Base-by-base conservation (phyloP, 2,888 invertebrate species). In the Aelia acuminata region DNA sequence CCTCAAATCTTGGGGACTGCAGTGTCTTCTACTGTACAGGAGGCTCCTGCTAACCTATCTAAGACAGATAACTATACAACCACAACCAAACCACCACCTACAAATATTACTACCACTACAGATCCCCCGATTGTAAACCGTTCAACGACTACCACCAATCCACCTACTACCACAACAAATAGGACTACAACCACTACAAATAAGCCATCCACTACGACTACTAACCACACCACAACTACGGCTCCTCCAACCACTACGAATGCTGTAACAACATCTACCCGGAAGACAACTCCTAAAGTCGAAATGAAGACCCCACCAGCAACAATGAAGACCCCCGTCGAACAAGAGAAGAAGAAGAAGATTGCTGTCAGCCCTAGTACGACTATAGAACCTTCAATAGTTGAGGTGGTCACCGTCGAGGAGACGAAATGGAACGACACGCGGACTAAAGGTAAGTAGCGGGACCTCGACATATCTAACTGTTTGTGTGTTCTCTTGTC, bases 371-470 rank as follows among this genome's bases (percentile, higher is more conserved):
- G 70, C 26, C 84, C 88, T n/a, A 87, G 85, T 18, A 84, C 89
- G 20, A 91, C 91, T 88, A 91, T 90, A 26, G 89, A 90, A 57
- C 89, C 90, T 8, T 90, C 90, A 18, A 90, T 90, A 20, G 84
- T 89, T 26, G 90, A 90, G 57, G 75, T 88, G n/a, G 88, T 35
- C 31, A 80, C 84, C 35, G 35, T 48, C 75, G 43, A 50, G 43
- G 63, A 50, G 35, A 70, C 47, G 20, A 75, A 75, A 75, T 75
- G 75, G 75, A 35, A 57, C 57, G 43, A 84, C 88, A 50, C 80
- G 80, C 88, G 80, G 39, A 49, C 31, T 35, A 88, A 88, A 88
- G 88, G 88, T 87, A 87, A 39, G 35, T 86, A 26, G 86, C 86
- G 43, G 48, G 4, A 86, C 39, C 39, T 22, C 39, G 39, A 35